phyloP scores from a whole-genome alignment of 2,888 invertebrate genomes.

The Sarcophaga variegata region DNA sequence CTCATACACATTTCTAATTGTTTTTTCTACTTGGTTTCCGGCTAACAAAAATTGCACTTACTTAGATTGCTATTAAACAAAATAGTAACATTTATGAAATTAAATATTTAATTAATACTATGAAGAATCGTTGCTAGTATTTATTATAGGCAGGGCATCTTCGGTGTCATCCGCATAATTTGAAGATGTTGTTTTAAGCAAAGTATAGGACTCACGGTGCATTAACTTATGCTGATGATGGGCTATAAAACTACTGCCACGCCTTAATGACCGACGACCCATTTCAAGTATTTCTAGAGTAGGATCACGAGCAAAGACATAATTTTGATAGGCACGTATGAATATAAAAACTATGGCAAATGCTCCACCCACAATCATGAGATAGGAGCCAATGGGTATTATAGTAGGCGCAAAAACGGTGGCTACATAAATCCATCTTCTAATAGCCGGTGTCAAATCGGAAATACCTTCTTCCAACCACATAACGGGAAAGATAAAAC shows the following conservation, averaged over 20 bases:
- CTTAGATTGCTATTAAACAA: slow-evolving; percentile 32
- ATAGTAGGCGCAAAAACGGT: slow-evolving; percentile 90
- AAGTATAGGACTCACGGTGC: slow-evolving; percentile 79
- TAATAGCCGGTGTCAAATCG: slow-evolving; percentile 90
- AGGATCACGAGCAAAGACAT: slow-evolving; percentile 86
- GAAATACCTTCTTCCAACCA: slow-evolving; percentile 94
- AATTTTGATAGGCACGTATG: slow-evolving; percentile 88
- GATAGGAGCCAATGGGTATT: slow-evolving; percentile 87
- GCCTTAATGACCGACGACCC: slow-evolving; percentile 87
- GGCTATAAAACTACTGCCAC: slow-evolving; percentile 83
- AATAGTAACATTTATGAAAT: background rate
- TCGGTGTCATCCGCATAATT: slow-evolving; percentile 72
- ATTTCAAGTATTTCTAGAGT: slow-evolving; percentile 90
- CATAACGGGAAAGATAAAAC: slow-evolving; percentile 92
- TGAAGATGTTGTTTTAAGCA: slow-evolving; percentile 76
- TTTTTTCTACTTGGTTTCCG: slow-evolving; percentile 20
- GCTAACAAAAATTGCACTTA: slow-evolving; percentile 60
- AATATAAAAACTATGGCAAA: slow-evolving; percentile 86
- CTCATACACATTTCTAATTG: background rate
- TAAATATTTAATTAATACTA: slow-evolving; percentile 68
- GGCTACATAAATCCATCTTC: slow-evolving; percentile 90
- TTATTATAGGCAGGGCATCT: slow-evolving; percentile 76
- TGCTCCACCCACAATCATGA: slow-evolving; percentile 87
- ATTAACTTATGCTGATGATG: slow-evolving; percentile 79
- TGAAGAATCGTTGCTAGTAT: slow-evolving; percentile 69